Percentiles rank a stretch among this genome's conserved stretches.
These are phyloP conservation scores for Hemicordylus capensis DNA, from an alignment of 2,113 vertebrate species.

Conservation along the genomic window DNA sequence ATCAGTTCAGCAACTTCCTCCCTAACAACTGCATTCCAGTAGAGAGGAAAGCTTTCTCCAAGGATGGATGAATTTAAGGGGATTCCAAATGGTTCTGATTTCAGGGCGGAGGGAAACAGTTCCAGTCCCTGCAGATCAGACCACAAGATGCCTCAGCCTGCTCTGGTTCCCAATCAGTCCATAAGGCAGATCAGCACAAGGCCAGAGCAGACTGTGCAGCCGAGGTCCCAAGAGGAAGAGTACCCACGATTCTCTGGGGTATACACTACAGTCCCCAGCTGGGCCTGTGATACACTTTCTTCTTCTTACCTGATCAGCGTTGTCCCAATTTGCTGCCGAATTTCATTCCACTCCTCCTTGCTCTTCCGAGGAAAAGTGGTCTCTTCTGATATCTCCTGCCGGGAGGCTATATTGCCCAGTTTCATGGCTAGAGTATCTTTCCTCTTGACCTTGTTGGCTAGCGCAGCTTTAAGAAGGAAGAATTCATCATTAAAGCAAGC, in stretches of 20 bases:
- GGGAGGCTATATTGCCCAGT: conserved; percentile 75
- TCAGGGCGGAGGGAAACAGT: not conserved
- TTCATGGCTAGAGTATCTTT: conserved; percentile 97
- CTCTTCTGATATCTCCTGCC: conserved; percentile 80
- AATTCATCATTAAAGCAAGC: not conserved
- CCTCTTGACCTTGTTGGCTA: conserved; percentile 94
- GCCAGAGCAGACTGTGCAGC: not conserved
- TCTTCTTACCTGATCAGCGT: conserved; percentile 86
- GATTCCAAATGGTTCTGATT: not conserved
- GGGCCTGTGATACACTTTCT: rapidly evolving
- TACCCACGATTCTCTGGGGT: too few relatives aligned
- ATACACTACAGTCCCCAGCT: not conserved
- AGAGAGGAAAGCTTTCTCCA: not conserved
- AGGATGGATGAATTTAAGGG: not conserved
- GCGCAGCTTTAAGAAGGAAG: conserved; percentile 74
- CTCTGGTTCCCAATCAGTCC: not conserved
- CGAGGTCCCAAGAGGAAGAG: too few relatives aligned
- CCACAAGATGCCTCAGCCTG: not conserved
- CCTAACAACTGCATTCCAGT: not conserved
- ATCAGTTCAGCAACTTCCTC: not conserved
- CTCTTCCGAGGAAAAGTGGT: conserved; percentile 89
- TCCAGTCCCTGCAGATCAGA: not conserved
- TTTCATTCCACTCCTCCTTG: conserved; percentile 96
- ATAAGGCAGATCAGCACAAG: too few relatives aligned
- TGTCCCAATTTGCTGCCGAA: conserved; percentile 93